Evolutionary conservation across 2,888 invertebrate species (phyloP).

Genomic region (Epistrophella euchroma): DNA sequence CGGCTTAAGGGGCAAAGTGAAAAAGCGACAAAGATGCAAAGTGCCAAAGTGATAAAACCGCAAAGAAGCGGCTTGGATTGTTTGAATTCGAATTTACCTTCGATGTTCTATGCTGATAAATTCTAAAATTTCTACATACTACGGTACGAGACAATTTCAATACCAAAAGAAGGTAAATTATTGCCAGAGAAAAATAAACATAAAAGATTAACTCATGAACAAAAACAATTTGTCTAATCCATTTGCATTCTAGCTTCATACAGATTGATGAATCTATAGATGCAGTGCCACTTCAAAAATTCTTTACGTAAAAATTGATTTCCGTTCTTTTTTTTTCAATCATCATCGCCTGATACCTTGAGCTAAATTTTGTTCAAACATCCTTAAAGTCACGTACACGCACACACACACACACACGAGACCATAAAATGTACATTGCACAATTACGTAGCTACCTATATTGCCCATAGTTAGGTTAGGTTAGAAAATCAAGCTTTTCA

Average conservation of each 20-base stretch:
- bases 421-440: background rate
- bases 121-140: no score
- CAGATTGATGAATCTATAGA: background rate
- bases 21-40: no score
- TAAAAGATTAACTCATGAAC: background rate
- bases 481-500: constrained; percentile 32
- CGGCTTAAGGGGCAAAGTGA: no score
- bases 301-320: constrained; percentile 1
- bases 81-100: no score
- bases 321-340: constrained; percentile 32
- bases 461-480: constrained; percentile 35
- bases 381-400: constrained; percentile 32
- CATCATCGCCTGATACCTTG: constrained; percentile 18
- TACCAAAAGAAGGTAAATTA: background rate
- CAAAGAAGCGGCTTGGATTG: no score
- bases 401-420: background rate
- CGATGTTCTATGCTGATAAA: background rate
- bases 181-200: background rate
- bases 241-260: background rate
- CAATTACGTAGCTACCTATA: background rate
- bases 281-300: background rate
- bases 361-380: constrained; percentile 24
- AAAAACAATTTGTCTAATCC: background rate
- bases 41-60: no score
- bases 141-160: background rate